Conservation (phyloP, 1,140 invertebrate species). For the Microplitis mediator region DNA sequence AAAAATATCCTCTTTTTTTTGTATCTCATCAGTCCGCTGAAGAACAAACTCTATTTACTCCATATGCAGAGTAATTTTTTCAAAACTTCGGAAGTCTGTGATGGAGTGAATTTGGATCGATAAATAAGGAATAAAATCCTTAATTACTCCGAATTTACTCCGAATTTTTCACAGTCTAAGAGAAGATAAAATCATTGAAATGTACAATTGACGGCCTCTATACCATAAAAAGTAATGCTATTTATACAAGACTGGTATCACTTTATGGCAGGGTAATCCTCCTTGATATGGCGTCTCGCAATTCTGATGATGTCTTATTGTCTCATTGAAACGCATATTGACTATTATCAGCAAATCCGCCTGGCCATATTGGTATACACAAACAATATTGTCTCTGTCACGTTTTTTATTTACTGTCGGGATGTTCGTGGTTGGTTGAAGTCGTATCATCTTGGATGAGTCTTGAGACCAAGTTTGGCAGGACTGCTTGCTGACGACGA, state of each 20-base stretch:
- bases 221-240: neutral
- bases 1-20: no score
- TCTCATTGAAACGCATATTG: slow-evolving; percentile 33
- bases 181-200: slow-evolving; percentile 4
- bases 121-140: no score
- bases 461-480: slow-evolving; percentile 33
- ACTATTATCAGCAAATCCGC: slow-evolving; percentile 37
- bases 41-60: no score
- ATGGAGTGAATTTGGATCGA: no score
- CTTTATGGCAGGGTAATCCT: slow-evolving; percentile 17
- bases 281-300: slow-evolving; percentile 24
- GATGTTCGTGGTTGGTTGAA: slow-evolving; percentile 22
- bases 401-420: slow-evolving; percentile 22
- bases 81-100: no score
- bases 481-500: slow-evolving; percentile 26
- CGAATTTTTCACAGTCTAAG: neutral
- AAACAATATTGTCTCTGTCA: slow-evolving; percentile 21
- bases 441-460: slow-evolving; percentile 27
- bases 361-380: slow-evolving; percentile 24
- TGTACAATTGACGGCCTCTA: neutral
- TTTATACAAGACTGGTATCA: neutral
- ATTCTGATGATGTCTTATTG: slow-evolving; percentile 27
- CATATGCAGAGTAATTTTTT: no score
- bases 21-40: no score
- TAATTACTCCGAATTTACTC: no score